Percentiles rank a stretch among this genome's conserved stretches.
Evolutionary conservation across 1,140 invertebrate genomes (phyloP).

Genomic region (Heterodera schachtii): DNA sequence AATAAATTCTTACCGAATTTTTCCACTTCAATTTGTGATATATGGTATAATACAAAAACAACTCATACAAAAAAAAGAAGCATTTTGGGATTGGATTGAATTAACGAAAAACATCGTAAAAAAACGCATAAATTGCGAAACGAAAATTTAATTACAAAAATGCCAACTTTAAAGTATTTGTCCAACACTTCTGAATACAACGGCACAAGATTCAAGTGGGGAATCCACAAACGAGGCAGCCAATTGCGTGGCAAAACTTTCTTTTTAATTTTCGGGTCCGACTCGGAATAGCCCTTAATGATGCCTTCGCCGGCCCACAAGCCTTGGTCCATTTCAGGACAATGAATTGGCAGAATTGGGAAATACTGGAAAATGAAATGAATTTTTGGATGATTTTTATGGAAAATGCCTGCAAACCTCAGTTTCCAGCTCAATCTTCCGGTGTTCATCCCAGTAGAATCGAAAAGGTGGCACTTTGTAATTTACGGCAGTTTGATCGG

Average conservation of each 20-base stretch:
- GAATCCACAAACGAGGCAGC: slow-evolving; percentile 83
- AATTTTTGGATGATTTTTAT: neutral
- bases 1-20: too few relatives aligned
- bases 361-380: slow-evolving; percentile 43
- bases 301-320: slow-evolving; percentile 96
- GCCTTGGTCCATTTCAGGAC: slow-evolving; percentile 80
- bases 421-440: slow-evolving; percentile 70
- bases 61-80: too few relatives aligned
- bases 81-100: too few relatives aligned
- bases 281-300: slow-evolving; percentile 81
- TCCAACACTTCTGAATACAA: slow-evolving; percentile 91
- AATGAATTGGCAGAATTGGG: slow-evolving; percentile 77
- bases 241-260: slow-evolving; percentile 63
- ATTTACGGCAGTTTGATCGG: slow-evolving; percentile 79
- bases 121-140: too few relatives aligned
- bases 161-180: slow-evolving; percentile 75
- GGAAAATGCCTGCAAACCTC: slow-evolving; percentile 46
- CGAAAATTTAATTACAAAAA: too few relatives aligned
- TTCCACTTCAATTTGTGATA: too few relatives aligned
- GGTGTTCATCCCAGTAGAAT: slow-evolving; percentile 75
- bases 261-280: slow-evolving; percentile 66
- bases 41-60: too few relatives aligned
- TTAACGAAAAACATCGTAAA: too few relatives aligned
- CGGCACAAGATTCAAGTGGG: slow-evolving; percentile 77
- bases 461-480: slow-evolving; percentile 77